phyloP scores from a whole-genome alignment of 2,113 vertebrate species.

The Seriola rivoliana region DNA sequence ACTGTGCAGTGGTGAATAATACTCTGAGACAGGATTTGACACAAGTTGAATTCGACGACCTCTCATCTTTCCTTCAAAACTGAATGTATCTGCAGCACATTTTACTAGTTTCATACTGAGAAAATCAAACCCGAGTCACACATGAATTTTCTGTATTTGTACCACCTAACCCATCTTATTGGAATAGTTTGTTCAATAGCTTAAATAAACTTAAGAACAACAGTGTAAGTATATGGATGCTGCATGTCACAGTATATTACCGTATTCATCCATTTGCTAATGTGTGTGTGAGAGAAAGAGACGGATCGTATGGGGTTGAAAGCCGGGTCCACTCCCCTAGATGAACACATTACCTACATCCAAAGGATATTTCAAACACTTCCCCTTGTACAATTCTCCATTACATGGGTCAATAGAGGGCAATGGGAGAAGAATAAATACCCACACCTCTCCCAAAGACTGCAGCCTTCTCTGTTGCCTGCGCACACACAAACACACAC shows the following conservation, averaged over 20 bases:
- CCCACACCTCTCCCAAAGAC: constrained; percentile 67
- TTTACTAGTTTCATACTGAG: background rate
- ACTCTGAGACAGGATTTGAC: background rate
- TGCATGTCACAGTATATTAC: background rate
- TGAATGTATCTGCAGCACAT: background rate
- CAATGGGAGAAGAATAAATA: constrained; percentile 86
- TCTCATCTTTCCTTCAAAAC: background rate
- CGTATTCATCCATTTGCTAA: background rate
- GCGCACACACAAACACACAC: constrained; percentile 44
- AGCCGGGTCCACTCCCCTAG: constrained; percentile 42
- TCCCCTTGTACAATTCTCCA: constrained; percentile 84
- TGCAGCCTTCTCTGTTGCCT: constrained; percentile 42
- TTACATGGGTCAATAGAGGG: constrained; percentile 89
- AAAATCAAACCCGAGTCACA: background rate
- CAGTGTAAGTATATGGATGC: background rate
- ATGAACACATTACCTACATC: constrained; percentile 79
- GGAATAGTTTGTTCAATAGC: background rate
- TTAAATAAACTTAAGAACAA: background rate
- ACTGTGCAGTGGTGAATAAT: background rate
- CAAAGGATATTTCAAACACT: constrained; percentile 86
- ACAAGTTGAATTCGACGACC: background rate
- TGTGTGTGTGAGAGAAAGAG: background rate
- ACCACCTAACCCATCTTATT: background rate
- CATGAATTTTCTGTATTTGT: background rate
- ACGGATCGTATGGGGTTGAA: constrained; percentile 10